A percentile compares a stretch with the other conserved stretches of the same genome.
Evolutionary conservation across 2,797 vertebrate species (phyloP).

Genomic region (Tamandua tetradactyla): DNA sequence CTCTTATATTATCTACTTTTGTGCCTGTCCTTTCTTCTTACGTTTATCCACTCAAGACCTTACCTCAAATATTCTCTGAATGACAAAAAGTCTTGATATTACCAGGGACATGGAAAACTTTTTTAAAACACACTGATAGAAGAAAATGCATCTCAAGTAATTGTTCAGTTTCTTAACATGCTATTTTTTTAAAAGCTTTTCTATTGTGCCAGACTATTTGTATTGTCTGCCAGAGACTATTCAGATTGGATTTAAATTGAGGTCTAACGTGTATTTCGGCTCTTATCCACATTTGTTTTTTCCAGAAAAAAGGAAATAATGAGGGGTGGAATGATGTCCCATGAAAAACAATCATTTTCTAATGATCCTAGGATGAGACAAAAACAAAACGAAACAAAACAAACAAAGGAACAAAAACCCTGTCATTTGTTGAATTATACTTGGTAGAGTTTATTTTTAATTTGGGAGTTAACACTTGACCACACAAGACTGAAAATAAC

Average conservation of each 20-base stretch:
- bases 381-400: background rate
- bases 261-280: background rate
- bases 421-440: background rate
- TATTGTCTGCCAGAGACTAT: background rate
- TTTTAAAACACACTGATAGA: background rate
- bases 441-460: constrained; percentile 24
- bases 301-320: background rate
- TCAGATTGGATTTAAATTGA: constrained; percentile 11
- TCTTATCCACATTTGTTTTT: background rate
- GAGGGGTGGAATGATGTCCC: background rate
- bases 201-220: background rate
- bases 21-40: background rate
- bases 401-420: background rate
- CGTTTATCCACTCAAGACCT: background rate
- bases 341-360: background rate
- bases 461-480: background rate
- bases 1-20: background rate
- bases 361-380: background rate
- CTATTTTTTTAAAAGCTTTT: background rate
- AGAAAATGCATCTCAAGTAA: background rate
- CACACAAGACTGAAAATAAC: background rate
- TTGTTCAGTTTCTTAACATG: background rate
- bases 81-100: background rate
- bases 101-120: background rate
- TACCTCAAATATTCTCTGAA: background rate